phyloP scores from a whole-genome alignment of 2,888 invertebrate genomes.

The Mantis religiosa region DNA sequence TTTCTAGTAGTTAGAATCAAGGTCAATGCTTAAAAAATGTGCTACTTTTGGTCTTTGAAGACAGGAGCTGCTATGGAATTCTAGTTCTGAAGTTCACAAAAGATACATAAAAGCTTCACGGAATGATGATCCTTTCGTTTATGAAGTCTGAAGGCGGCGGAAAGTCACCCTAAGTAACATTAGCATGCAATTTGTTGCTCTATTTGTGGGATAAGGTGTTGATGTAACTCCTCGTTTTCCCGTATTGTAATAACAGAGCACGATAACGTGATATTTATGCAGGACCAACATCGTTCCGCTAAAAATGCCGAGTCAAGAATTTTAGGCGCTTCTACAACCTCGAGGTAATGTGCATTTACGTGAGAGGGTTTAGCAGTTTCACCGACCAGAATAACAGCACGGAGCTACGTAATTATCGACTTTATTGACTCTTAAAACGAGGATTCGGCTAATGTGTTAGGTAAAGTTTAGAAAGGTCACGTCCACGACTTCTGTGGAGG shows the following conservation, averaged over 20 bases:
- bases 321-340: background rate
- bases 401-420: background rate
- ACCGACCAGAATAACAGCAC: background rate
- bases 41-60: too few species aligned
- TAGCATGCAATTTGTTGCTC: too few species aligned
- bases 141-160: too few species aligned
- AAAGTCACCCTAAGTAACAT: too few species aligned
- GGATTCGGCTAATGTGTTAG: background rate
- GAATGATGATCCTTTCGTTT: too few species aligned
- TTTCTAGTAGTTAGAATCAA: too few species aligned
- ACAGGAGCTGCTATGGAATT: too few species aligned
- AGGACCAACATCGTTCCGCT: background rate
- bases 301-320: background rate
- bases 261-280: background rate
- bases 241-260: background rate
- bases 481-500: too few species aligned
- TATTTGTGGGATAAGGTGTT: background rate
- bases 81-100: too few species aligned
- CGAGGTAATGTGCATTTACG: background rate
- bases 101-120: too few species aligned
- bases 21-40: too few species aligned
- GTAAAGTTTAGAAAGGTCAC: background rate
- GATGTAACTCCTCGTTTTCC: background rate
- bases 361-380: background rate
- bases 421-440: background rate